These are phyloP conservation scores for Bubalus kerabau DNA, from an alignment of 2,113 vertebrate species.

Conservation along the genomic window DNA sequence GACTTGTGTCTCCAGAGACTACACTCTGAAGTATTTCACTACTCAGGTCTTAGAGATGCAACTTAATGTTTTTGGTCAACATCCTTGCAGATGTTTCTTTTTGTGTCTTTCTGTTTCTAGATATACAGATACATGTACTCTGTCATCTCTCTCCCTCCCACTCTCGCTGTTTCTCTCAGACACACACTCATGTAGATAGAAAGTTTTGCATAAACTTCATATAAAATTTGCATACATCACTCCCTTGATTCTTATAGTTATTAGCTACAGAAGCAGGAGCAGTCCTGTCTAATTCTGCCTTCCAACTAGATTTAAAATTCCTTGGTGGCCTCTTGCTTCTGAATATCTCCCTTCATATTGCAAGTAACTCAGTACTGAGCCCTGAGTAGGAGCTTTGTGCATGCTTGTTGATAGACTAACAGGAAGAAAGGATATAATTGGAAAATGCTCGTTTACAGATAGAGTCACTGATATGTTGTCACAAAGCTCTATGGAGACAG, in stretches of 20 bases:
- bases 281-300: not conserved
- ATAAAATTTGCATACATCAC: not conserved
- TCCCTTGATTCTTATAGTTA: not conserved
- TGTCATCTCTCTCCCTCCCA: not conserved
- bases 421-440: not conserved
- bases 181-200: not conserved
- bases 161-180: not conserved
- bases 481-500: not conserved
- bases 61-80: not conserved
- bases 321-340: not conserved
- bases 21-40: not conserved
- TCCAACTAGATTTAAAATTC: not conserved
- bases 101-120: not conserved
- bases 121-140: not conserved
- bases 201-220: not conserved
- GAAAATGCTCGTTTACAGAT: not conserved
- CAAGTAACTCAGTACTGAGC: not conserved
- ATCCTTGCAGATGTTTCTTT: not conserved
- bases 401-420: not conserved
- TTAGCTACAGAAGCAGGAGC: not conserved
- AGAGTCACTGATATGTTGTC: not conserved
- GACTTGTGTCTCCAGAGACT: not conserved
- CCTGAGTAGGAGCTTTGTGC: not conserved
- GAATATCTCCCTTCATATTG: not conserved
- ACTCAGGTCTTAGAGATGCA: not conserved